Conservation (phyloP, 1,140 invertebrate species). For the Listronotus bonariensis region DNA sequence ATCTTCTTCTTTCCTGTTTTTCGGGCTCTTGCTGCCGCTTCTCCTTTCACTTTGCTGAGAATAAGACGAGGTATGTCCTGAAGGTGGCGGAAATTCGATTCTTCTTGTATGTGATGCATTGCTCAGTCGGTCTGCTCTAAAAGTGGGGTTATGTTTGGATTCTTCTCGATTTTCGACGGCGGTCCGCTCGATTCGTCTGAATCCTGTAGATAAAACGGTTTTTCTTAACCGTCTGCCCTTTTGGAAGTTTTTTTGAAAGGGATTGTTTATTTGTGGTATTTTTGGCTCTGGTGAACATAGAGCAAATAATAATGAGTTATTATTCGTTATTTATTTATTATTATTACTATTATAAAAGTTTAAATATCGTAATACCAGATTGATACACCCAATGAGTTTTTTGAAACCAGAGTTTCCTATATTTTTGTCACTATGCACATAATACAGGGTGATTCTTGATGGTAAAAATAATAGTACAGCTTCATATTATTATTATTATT, state of each 20-base stretch:
- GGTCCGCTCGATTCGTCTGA: constrained; percentile 27
- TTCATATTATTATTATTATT: too few species aligned
- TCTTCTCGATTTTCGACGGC: not conserved
- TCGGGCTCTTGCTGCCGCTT: constrained; percentile 23
- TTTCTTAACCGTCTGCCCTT: constrained; percentile 30
- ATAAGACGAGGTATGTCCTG: constrained; percentile 5
- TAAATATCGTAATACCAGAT: too few species aligned
- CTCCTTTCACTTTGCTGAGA: constrained; percentile 9
- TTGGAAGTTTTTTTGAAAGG: constrained; percentile 5
- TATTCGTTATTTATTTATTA: too few species aligned
- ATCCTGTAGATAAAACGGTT: constrained; percentile 43
- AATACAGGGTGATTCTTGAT: too few species aligned
- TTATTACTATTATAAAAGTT: too few species aligned
- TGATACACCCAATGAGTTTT: too few species aligned
- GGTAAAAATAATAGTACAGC: too few species aligned
- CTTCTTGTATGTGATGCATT: not conserved
- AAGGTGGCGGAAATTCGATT: not conserved
- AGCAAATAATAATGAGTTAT: constrained; percentile 13
- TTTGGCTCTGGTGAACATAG: constrained; percentile 20
- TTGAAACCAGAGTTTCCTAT: too few species aligned
- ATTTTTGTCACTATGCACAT: too few species aligned
- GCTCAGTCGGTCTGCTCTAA: constrained; percentile 1
- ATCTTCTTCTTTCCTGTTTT: constrained; percentile 13
- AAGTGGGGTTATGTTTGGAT: not conserved
- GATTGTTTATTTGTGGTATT: constrained; percentile 3